Conservation (phyloP, 2,888 invertebrate genomes). For the Lithophane semibrunnea region DNA sequence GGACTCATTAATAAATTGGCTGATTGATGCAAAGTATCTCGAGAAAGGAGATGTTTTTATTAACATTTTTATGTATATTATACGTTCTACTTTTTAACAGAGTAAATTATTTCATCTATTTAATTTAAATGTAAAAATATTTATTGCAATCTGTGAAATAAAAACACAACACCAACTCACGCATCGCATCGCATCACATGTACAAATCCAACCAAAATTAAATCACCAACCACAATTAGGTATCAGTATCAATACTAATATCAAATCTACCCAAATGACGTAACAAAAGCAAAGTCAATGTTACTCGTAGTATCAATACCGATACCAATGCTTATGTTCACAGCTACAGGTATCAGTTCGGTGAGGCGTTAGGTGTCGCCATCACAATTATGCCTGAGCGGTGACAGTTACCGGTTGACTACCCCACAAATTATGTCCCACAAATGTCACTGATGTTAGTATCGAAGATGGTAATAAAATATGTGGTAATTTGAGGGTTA, state of each 20-base stretch:
- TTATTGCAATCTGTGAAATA: too few species aligned
- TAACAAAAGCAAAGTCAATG: conserved; percentile 9
- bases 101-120: too few species aligned
- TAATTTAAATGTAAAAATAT: too few species aligned
- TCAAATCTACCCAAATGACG: background rate
- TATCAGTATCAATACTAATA: too few species aligned
- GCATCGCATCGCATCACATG: too few species aligned
- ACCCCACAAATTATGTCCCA: background rate
- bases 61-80: background rate
- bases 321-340: background rate
- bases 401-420: conserved; percentile 35
- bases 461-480: background rate
- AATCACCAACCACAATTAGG: background rate
- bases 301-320: background rate
- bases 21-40: background rate
- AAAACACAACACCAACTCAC: too few species aligned
- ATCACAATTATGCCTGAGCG: conserved; percentile 41
- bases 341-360: conserved; percentile 37
- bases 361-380: conserved; percentile 26
- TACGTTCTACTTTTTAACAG: too few species aligned
- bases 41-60: background rate
- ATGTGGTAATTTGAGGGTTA: background rate
- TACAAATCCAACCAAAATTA: too few species aligned
- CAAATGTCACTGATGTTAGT: background rate
- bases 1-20: background rate